Conservation (phyloP, 1,140 invertebrate species). For the Papilio glaucus region DNA sequence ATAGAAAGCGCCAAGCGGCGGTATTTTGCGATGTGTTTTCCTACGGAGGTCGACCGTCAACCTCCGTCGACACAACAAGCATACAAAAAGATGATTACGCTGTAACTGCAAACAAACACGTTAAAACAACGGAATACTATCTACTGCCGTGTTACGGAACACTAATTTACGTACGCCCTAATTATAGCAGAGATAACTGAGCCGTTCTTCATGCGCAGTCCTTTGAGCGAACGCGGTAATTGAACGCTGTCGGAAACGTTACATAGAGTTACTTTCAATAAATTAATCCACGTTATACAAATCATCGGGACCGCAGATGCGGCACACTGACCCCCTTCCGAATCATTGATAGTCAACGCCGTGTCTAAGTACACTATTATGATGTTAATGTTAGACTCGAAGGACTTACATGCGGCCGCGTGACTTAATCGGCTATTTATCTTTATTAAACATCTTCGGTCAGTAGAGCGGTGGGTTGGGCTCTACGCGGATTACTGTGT, state of each 20-base stretch:
- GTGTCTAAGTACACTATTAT: constrained; percentile 40
- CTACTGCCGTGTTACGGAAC: constrained; percentile 32
- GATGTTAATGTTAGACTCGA: constrained; percentile 47
- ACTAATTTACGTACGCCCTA: constrained; percentile 35
- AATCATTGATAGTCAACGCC: constrained; percentile 42
- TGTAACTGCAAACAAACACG: constrained; percentile 33
- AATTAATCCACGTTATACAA: constrained; percentile 25
- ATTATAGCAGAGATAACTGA: constrained; percentile 38
- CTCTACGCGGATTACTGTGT: constrained; percentile 50
- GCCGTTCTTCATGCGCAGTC: constrained; percentile 29
- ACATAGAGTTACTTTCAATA: constrained; percentile 12
- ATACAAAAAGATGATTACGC: constrained; percentile 34
- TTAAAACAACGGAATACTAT: constrained; percentile 37
- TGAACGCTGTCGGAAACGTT: constrained; percentile 31
- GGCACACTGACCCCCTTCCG: constrained; percentile 48
- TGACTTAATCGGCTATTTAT: constrained; percentile 60
- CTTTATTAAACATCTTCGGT: constrained; percentile 59
- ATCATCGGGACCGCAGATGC: constrained; percentile 28
- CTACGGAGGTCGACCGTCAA: constrained; percentile 55
- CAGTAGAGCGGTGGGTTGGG: constrained; percentile 38
- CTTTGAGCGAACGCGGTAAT: constrained; percentile 31
- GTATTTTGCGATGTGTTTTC: constrained; percentile 66
- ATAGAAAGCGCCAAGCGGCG: constrained; percentile 66
- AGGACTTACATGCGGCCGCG: constrained; percentile 51
- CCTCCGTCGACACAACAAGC: constrained; percentile 39